These are phyloP conservation scores for Pristionchus exspectatus DNA, from an alignment of 2,888 invertebrate genomes.

Conservation along the genomic window DNA sequence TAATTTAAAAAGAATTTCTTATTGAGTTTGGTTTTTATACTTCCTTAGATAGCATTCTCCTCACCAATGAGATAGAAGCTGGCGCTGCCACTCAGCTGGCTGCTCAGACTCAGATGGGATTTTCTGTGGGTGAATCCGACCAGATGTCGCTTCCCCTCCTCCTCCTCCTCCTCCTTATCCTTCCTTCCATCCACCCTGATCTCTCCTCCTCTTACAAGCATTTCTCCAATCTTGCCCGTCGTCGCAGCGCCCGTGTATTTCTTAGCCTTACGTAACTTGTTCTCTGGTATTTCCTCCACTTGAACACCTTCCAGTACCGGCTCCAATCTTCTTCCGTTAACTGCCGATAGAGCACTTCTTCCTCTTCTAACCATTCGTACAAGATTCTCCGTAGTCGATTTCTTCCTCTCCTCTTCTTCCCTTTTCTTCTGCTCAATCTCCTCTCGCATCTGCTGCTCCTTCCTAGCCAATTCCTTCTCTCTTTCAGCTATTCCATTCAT, in stretches of 20 bases:
- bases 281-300: conserved; percentile 26
- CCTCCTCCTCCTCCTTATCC: conserved; percentile 56
- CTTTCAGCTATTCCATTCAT: conserved; percentile 31
- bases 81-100: conserved; percentile 72
- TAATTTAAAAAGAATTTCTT: background rate
- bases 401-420: background rate
- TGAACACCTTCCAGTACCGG: conserved; percentile 1
- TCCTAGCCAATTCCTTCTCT: background rate
- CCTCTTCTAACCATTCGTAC: background rate
- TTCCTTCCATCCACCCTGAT: conserved; percentile 47
- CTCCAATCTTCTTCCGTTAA: conserved; percentile 11
- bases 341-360: background rate
- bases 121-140: conserved; percentile 75
- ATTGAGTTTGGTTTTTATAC: background rate
- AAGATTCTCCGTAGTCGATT: background rate
- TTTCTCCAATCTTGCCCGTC: conserved; percentile 37
- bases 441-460: conserved; percentile 25
- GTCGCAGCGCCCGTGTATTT: conserved; percentile 37
- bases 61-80: conserved; percentile 75
- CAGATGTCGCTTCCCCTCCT: conserved; percentile 60
- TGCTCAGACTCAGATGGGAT: conserved; percentile 73
- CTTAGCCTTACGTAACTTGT: conserved; percentile 52
- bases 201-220: background rate
- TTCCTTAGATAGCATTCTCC: background rate
- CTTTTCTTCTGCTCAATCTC: background rate